A percentile compares a stretch with the other conserved stretches of the same genome.
These are phyloP conservation scores for Campopleginae sp. DNA, from an alignment of 2,888 invertebrate genomes.

Conservation along the genomic window DNA sequence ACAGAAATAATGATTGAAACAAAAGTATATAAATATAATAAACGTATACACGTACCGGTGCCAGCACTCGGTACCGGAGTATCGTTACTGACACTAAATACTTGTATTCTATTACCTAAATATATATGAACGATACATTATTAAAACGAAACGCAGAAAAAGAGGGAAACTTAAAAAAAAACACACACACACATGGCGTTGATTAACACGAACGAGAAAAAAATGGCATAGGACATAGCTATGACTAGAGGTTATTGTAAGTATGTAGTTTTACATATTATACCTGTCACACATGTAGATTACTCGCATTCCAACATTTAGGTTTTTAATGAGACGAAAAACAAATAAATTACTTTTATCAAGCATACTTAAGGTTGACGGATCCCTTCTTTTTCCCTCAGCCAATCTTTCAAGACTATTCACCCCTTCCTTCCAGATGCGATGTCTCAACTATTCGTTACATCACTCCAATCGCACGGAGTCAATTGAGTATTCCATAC, in stretches of 20 bases:
- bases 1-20: slow-evolving; percentile 19
- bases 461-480: neutral
- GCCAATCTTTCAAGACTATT: neutral
- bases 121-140: slow-evolving; percentile 62
- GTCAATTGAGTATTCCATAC: neutral
- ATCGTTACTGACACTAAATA: slow-evolving; percentile 71
- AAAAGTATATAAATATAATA: slow-evolving; percentile 46
- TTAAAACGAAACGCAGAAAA: slow-evolving; percentile 17
- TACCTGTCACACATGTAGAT: slow-evolving; percentile 82
- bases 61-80: slow-evolving; percentile 69
- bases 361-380: slow-evolving; percentile 66
- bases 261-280: slow-evolving; percentile 83
- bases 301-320: slow-evolving; percentile 83
- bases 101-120: slow-evolving; percentile 65
- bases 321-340: slow-evolving; percentile 80
- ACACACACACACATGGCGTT: slow-evolving; percentile 72
- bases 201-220: slow-evolving; percentile 72
- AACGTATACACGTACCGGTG: slow-evolving; percentile 66
- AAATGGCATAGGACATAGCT: slow-evolving; percentile 70
- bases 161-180: slow-evolving; percentile 25
- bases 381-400: neutral
- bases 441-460: neutral
- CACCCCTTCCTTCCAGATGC: neutral
- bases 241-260: slow-evolving; percentile 80
- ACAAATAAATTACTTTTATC: slow-evolving; percentile 80